phyloP scores from a whole-genome alignment of 2,888 invertebrate genomes.

The Cistogaster globosa region DNA sequence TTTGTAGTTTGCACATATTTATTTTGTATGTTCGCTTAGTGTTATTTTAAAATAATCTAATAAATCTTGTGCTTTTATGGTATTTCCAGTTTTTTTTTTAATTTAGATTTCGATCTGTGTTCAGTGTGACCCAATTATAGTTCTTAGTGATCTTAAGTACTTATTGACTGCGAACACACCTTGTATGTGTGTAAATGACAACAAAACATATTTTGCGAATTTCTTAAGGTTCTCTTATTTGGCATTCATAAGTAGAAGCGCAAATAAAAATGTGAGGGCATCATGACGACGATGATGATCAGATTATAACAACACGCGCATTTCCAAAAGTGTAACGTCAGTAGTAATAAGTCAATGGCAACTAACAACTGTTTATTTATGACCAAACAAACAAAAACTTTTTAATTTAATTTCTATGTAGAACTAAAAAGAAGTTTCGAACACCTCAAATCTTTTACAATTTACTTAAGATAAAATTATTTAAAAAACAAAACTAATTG shows the following conservation, averaged over 20 bases:
- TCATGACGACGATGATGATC: slow-evolving; percentile 7
- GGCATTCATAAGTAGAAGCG: slow-evolving; percentile 36
- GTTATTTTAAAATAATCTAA: neutral
- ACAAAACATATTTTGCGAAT: slow-evolving; percentile 3
- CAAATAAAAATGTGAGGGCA: slow-evolving; percentile 15
- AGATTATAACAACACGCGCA: slow-evolving; percentile 53
- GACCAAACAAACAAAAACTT: too few species aligned
- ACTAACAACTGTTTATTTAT: slow-evolving; percentile 19
- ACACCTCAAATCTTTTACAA: neutral
- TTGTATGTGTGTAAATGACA: slow-evolving; percentile 40
- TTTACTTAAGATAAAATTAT: neutral
- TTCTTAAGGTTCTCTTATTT: slow-evolving; percentile 47
- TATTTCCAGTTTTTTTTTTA: slow-evolving; percentile 57
- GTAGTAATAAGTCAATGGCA: slow-evolving; percentile 2
- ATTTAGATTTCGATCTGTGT: slow-evolving; percentile 52
- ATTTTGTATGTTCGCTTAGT: slow-evolving; percentile 1
- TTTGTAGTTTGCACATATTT: neutral
- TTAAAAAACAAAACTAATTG: neutral
- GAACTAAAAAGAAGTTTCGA: neutral
- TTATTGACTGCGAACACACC: slow-evolving; percentile 48
- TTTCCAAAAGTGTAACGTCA: slow-evolving; percentile 28
- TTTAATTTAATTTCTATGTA: neutral
- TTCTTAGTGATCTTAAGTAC: slow-evolving; percentile 64
- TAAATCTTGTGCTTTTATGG: slow-evolving; percentile 23
- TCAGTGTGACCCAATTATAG: slow-evolving; percentile 67